Base-by-base conservation (phyloP, 2,113 vertebrate species). In the Piprites chloris region DNA sequence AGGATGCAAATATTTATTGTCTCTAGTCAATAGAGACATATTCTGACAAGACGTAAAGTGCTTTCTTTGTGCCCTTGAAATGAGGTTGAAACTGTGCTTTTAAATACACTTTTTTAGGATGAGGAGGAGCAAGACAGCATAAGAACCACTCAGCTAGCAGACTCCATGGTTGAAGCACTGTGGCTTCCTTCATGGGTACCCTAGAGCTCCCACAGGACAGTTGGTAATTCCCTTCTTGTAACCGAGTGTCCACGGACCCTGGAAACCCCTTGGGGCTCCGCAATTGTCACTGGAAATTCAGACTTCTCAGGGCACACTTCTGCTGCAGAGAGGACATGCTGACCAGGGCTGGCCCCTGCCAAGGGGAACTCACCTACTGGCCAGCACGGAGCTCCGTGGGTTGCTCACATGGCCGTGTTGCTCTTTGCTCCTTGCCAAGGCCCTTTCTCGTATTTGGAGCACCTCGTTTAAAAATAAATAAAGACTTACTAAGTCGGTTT, bases 351-450 rank as follows among this genome's bases (percentile, higher is more conserved):
- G 69, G n/a, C 9, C 37, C 1, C 0, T 39, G 41, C 26, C 14
- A 1, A 50, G 14, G 9, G 5, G 11, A 55, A 9, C 21, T 44
- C 20, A 52, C 11, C 27, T 14, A 46, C 12, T 3, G 4, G 44
- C 28, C 55, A 46, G 46, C 52, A 55, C 3, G 1, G 56, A 81
- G 35, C 53, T 53, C 46, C n/a, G 27, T 0, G 0, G 23, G 21
- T 90, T 5, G 0, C 22, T 55, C 55, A 42, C 0, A 0, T 8
- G 68, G 30, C 44, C 4, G 0, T 55, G 11, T 5, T 27, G 39
- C 27, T 83, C 79, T 71, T 63, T 88, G 52, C 37, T 52, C n/a
- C 56, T 65, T 37, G 47, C 56, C 42, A 17, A 74, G 32, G 30
- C 39, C 35, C 59, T 61, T 55, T 37, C 72, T 80, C 2, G 0